A percentile compares a stretch with the other conserved stretches of the same genome.
Evolutionary conservation across 2,797 vertebrate species (phyloP).

Genomic region (Acropternis orthonyx): DNA sequence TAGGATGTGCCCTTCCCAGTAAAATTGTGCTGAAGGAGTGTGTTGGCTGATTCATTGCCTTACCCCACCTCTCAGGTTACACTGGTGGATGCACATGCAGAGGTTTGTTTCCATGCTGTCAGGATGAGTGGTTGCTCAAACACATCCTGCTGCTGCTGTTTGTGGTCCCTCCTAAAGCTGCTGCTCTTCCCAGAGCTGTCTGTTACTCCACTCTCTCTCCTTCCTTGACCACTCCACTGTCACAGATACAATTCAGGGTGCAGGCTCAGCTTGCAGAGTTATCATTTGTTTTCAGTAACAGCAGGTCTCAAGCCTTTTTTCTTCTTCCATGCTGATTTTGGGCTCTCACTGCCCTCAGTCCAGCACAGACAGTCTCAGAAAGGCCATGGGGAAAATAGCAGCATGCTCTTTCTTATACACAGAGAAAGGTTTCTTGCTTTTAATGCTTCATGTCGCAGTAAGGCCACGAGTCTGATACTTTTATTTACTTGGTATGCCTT

Average conservation of each 20-base stretch:
- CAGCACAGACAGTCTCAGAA: conserved; percentile 5
- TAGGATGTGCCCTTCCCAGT: not conserved
- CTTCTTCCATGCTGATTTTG: not conserved
- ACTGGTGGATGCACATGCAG: not conserved
- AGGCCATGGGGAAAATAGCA: not conserved
- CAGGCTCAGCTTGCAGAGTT: not conserved
- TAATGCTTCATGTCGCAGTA: conserved; percentile 32
- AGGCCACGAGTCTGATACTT: conserved; percentile 52
- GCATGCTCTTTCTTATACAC: not conserved
- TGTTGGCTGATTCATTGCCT: not conserved
- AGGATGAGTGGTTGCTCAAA: not conserved
- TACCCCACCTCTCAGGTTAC: not conserved
- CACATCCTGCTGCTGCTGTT: not conserved
- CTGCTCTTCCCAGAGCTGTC: not conserved
- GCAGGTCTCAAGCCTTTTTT: conserved; percentile 2
- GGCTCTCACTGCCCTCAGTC: not conserved
- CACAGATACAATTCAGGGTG: not conserved
- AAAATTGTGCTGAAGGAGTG: not conserved
- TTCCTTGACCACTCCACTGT: not conserved
- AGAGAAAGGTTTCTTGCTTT: conserved; percentile 49
- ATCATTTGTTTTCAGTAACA: not conserved
- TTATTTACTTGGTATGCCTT: conserved; percentile 55
- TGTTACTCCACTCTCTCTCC: not conserved
- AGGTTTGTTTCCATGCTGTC: not conserved
- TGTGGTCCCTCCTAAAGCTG: not conserved